Evolutionary conservation across 2,888 invertebrate genomes (phyloP).

Genomic region (Bedellia somnulentella): DNA sequence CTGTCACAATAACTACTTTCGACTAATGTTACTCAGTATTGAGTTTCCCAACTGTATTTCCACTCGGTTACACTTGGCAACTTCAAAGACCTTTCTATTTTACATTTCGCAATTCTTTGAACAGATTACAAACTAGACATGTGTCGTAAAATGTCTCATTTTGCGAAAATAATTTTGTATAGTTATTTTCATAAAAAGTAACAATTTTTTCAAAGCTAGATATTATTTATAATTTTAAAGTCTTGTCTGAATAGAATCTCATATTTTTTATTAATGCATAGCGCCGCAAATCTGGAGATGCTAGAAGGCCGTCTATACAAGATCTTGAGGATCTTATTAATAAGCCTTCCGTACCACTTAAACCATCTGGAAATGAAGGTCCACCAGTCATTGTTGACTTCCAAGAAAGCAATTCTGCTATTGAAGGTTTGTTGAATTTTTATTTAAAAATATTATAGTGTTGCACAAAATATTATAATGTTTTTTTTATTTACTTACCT

Average conservation of each 20-base stretch:
- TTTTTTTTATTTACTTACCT: too few species aligned
- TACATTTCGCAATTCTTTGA: slow-evolving; percentile 20
- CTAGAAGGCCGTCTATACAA: slow-evolving; percentile 86
- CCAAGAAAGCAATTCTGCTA: slow-evolving; percentile 92
- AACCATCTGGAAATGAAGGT: slow-evolving; percentile 76
- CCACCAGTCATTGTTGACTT: slow-evolving; percentile 91
- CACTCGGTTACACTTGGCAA: too few species aligned
- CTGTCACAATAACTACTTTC: slow-evolving; percentile 28
- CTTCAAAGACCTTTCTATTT: too few species aligned
- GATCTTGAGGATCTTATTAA: slow-evolving; percentile 90
- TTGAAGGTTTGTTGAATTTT: slow-evolving; percentile 74
- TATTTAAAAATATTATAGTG: too few species aligned
- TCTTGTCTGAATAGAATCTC: background rate
- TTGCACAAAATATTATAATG: too few species aligned
- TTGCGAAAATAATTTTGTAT: too few species aligned
- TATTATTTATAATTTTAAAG: slow-evolving; percentile 15
- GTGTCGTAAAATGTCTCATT: too few species aligned
- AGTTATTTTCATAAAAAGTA: too few species aligned
- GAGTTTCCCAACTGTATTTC: too few species aligned
- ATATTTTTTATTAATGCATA: slow-evolving; percentile 20
- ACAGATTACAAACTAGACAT: too few species aligned
- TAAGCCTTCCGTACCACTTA: slow-evolving; percentile 87
- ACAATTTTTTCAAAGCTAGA: too few species aligned
- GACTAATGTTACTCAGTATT: slow-evolving; percentile 23
- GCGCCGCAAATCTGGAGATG: slow-evolving; percentile 88